phyloP scores from a whole-genome alignment of 35 echinoderm and acorn worm species.

The Apostichopus californicus region DNA sequence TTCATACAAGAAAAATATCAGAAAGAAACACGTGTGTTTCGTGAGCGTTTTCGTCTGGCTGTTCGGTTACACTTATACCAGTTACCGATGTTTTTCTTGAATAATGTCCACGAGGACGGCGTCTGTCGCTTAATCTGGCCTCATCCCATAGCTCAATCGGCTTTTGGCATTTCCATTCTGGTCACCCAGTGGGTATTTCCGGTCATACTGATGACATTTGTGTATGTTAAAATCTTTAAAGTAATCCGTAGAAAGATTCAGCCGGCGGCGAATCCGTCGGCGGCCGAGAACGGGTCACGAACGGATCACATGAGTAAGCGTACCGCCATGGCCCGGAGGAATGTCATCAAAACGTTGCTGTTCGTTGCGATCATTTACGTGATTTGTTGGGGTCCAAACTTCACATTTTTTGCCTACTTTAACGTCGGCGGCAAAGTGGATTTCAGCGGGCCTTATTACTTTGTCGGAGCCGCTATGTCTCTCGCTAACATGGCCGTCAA shows the following conservation, averaged over 20 bases:
- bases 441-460: conserved; percentile 38
- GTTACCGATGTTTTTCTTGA: conserved; percentile 43
- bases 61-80: conserved; percentile 58
- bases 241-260: neutral
- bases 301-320: neutral
- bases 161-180: conserved; percentile 49
- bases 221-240: conserved; percentile 50
- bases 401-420: conserved; percentile 41
- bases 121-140: conserved; percentile 50
- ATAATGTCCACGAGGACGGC: conserved; percentile 24
- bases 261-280: neutral
- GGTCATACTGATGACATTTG: conserved; percentile 40
- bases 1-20: conserved; percentile 24
- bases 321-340: conserved; percentile 21
- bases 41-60: conserved; percentile 18
- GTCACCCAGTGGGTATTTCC: conserved; percentile 45
- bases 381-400: conserved; percentile 62
- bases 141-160: neutral
- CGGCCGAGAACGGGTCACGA: neutral
- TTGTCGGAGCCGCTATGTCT: conserved; percentile 7
- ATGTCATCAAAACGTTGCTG: conserved; percentile 58
- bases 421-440: conserved; percentile 52
- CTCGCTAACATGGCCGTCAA: conserved; percentile 38
- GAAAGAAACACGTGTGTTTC: conserved; percentile 14
- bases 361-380: conserved; percentile 53